phyloP scores from a whole-genome alignment of 1,140 invertebrate genomes.

The Brachystomella parvula region DNA sequence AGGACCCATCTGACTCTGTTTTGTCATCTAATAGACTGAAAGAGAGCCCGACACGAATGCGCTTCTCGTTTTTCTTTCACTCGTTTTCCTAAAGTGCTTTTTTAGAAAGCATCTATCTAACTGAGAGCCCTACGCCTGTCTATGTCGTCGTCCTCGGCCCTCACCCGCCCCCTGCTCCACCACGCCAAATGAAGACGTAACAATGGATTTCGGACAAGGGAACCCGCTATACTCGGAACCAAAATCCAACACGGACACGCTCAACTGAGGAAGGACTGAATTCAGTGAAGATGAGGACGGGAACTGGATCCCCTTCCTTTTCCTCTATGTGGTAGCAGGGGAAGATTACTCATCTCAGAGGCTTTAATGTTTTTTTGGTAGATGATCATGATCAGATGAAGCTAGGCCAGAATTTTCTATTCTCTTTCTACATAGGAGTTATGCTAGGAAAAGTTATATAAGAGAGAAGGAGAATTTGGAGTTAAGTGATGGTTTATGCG shows the following conservation, averaged over 20 bases:
- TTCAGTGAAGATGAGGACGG: background rate
- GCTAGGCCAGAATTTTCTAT: slow-evolving; percentile 3
- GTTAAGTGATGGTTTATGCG: slow-evolving; percentile 7
- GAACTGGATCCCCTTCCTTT: background rate
- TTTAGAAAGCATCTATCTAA: slow-evolving; percentile 13
- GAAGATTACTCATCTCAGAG: too few species aligned
- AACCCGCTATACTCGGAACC: too few species aligned
- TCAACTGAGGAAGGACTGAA: slow-evolving; percentile 8
- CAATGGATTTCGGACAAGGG: slow-evolving; percentile 3
- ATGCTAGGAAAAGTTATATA: slow-evolving; percentile 8
- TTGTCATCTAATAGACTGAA: slow-evolving; percentile 11
- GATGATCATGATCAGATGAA: background rate
- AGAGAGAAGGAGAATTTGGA: background rate
- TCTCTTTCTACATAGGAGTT: too few species aligned
- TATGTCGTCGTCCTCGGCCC: background rate
- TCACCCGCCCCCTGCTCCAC: background rate
- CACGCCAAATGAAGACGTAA: slow-evolving; percentile 7
- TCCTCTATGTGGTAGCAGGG: background rate
- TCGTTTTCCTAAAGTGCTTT: slow-evolving; percentile 6
- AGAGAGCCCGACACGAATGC: slow-evolving; percentile 9
- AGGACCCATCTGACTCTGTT: slow-evolving; percentile 5
- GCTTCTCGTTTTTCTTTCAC: background rate
- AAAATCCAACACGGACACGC: background rate
- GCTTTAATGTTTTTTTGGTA: background rate
- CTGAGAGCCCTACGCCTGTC: background rate